A percentile compares a stretch with the other conserved stretches of the same genome.
Evolutionary conservation across 2,888 invertebrate species (phyloP).

Genomic region (Crepidodera aurea): DNA sequence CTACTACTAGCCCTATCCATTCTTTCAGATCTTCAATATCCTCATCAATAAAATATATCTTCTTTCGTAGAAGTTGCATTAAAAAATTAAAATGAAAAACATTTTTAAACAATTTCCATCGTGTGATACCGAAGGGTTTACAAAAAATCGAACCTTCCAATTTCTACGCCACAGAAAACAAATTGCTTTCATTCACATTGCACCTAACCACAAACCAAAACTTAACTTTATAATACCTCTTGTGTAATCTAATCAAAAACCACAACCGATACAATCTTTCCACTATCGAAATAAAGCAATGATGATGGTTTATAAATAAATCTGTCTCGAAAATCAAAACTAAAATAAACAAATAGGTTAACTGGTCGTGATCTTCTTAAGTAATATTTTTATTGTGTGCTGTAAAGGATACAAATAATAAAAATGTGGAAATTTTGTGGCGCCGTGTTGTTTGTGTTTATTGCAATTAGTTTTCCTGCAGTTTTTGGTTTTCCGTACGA

Average conservation of each 20-base stretch:
- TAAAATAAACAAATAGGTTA: constrained; percentile 5
- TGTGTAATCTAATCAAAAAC: constrained; percentile 15
- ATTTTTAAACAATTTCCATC: too few species aligned
- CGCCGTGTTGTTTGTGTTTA: not conserved
- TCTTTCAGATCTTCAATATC: too few species aligned
- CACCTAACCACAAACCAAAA: constrained; percentile 24
- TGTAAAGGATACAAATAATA: not conserved
- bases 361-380: not conserved
- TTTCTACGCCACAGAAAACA: constrained; percentile 20
- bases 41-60: too few species aligned
- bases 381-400: not conserved
- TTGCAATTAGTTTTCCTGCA: not conserved
- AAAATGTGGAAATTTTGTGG: constrained; percentile 1
- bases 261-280: constrained; percentile 24
- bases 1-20: too few species aligned
- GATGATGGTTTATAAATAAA: constrained; percentile 24
- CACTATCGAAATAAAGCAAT: constrained; percentile 11
- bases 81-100: too few species aligned
- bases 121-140: too few species aligned
- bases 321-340: constrained; percentile 1
- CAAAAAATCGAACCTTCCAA: not conserved
- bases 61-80: too few species aligned
- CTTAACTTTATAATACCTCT: constrained; percentile 16
- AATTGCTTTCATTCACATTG: constrained; percentile 10
- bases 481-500: constrained; percentile 42